A percentile compares a stretch with the other conserved stretches of the same genome.
Conservation (phyloP, 2,888 invertebrate species). For the Dasypogon diadema region DNA sequence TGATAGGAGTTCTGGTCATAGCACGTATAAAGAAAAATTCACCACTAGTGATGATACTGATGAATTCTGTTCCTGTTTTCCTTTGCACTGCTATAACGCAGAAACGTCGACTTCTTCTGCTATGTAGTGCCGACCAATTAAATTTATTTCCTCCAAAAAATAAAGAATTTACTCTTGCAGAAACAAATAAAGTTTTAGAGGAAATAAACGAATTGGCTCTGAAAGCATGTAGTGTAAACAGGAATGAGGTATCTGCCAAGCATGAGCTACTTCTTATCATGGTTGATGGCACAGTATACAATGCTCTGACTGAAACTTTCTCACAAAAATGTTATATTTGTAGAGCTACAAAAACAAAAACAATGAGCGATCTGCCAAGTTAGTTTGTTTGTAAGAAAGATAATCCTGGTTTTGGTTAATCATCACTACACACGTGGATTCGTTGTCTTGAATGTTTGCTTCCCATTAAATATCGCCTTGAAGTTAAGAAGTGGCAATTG, state of each 20-base stretch:
- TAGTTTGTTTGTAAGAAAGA: background rate
- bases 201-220: background rate
- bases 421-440: background rate
- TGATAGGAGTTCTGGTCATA: constrained; percentile 3
- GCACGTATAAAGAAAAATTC: background rate
- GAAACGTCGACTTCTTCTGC: background rate
- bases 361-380: background rate
- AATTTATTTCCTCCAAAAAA: background rate
- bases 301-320: background rate
- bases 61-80: background rate
- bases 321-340: background rate
- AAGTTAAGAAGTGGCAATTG: background rate
- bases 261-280: background rate
- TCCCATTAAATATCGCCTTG: background rate
- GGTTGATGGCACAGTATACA: background rate
- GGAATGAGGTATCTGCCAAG: background rate
- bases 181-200: background rate
- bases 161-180: background rate
- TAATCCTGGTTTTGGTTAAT: background rate
- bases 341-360: background rate
- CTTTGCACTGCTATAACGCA: background rate
- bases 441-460: background rate
- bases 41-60: background rate
- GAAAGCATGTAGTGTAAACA: background rate
- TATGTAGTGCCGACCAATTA: background rate